Base-by-base conservation (phyloP, 1,140 invertebrate species). In the Pogonus chalceus region DNA sequence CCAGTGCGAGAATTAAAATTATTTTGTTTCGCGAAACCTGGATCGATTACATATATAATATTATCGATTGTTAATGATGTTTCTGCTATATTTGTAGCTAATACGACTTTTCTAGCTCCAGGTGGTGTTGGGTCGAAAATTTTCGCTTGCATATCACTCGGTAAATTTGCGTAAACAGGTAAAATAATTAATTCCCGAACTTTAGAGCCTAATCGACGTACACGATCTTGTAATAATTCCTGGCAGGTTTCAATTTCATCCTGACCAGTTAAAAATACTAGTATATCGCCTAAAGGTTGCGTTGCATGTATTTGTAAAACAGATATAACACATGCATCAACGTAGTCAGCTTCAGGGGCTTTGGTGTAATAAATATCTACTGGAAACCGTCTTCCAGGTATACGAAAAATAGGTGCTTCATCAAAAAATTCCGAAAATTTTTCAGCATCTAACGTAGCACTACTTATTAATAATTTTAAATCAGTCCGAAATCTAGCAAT, bases 401-500 rank as follows among this genome's bases (percentile, higher is more conserved):
- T 99, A 47, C 92, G 78, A 70, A 98, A 99, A 59, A 99, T 94
- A 2, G 96, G 95, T 1, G 96, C 96, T 69, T 97, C 90, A 70
- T 99, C 96, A 73, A 99, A 99, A 72, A 99, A 99, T 58, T 85
- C 82, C 18, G 94, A 98, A 72, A 99, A 99, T 68, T 99, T 99
- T 59, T 95, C 85, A 35, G 95, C 96, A 76, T 99, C 96, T 23
- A 99, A 73, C 0, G 96, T 99, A 7, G 96, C 96, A 71, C 92
- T 96, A 0, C 96, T 98, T 64, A 99, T 98, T 0, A 99, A 72
- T 1, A 99, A 72, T 74, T 99, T 99, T 16, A 99, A 76, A 70
- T 98, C 94, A 0, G 89, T 81, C 58, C 96, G 78, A 75, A 97
- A 98, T 53, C 94, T 76, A 1, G 93, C 84, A 58, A 99, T 98